Conservation (phyloP, 2,797 vertebrate genomes). For the Darevskia mixta region DNA sequence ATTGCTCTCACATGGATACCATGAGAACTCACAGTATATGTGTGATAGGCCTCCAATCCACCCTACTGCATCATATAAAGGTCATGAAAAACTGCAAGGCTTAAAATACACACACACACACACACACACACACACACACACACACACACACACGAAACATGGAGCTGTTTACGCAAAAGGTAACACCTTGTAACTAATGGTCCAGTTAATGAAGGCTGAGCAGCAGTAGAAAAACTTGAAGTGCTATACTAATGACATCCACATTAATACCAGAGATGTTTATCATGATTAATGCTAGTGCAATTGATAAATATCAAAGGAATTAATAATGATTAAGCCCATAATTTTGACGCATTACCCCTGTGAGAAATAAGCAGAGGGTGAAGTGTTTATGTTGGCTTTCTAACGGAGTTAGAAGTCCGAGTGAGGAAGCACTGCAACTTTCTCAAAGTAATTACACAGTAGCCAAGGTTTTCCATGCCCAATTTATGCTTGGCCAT, state of each 20-base stretch:
- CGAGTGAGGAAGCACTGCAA: constrained; percentile 11
- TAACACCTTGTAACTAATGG: constrained; percentile 46
- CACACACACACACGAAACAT: not conserved
- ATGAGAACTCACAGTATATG: not conserved
- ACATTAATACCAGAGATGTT: constrained; percentile 52
- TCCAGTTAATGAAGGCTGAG: constrained; percentile 53
- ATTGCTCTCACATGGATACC: too few relatives aligned
- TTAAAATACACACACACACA: not conserved
- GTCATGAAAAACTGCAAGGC: not conserved
- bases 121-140: not conserved
- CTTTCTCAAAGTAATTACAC: not conserved
- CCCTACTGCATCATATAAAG: not conserved
- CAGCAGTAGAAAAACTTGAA: constrained; percentile 40
- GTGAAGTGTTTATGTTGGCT: constrained; percentile 24
- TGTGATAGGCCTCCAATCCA: not conserved
- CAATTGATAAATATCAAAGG: constrained; percentile 56
- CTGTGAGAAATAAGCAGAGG: constrained; percentile 42
- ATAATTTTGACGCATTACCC: constrained; percentile 56
- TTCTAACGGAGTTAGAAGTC: constrained; percentile 51
- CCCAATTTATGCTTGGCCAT: constrained; percentile 1
- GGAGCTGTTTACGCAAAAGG: constrained; percentile 31
- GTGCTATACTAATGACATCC: constrained; percentile 33
- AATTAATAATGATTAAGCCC: constrained; percentile 59
- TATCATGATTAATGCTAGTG: constrained; percentile 64
- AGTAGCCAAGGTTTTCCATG: constrained; percentile 25